These are phyloP conservation scores for Gavialis gangeticus DNA, from an alignment of 2,113 vertebrate genomes.

Conservation along the genomic window DNA sequence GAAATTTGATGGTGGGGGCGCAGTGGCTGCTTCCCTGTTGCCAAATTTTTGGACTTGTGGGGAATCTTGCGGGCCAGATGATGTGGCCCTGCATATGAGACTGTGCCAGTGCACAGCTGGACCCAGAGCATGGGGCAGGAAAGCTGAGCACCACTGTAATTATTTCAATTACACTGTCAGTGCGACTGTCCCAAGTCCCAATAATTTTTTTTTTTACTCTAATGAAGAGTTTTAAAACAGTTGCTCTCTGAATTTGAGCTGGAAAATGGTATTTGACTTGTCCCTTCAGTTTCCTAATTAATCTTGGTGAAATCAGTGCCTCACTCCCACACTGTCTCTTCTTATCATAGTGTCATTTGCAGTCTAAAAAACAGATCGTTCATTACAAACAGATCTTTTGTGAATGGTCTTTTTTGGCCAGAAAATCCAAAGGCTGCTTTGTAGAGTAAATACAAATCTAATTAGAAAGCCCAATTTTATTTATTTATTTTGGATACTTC, in stretches of 20 bases:
- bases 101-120: too few relatives aligned
- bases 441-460: neutral
- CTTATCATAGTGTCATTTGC: neutral
- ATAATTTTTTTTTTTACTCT: neutral
- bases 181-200: neutral
- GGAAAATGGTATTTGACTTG: neutral
- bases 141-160: too few relatives aligned
- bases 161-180: neutral
- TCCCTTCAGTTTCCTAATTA: neutral
- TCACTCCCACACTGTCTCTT: neutral
- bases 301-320: neutral
- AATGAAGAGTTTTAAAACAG: neutral
- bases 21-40: too few relatives aligned
- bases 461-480: neutral
- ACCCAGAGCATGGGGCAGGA: too few relatives aligned
- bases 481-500: neutral
- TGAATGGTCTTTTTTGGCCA: neutral
- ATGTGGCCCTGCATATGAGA: too few relatives aligned
- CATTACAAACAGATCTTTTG: neutral
- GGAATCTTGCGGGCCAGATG: too few relatives aligned
- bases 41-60: too few relatives aligned
- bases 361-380: neutral
- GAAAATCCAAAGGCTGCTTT: neutral
- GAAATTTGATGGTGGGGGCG: too few relatives aligned
- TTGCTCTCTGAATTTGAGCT: neutral